Evolutionary conservation across 2,888 invertebrate species (phyloP), one percentile per base, ranked within the genome.

Genomic region (Theretra japonica): DNA sequence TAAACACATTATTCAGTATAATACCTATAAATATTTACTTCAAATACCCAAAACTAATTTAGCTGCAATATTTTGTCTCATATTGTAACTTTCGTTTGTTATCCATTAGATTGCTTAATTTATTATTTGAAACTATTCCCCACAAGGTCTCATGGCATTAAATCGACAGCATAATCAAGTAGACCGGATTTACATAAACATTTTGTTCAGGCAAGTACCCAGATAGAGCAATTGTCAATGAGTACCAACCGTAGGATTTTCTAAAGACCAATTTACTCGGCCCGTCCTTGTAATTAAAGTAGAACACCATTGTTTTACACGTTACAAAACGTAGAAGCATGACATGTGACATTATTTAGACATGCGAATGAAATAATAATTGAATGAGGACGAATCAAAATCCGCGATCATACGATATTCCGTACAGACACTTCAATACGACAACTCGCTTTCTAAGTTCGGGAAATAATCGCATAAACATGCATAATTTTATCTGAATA

Each of bases 291-390:
- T 48, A 25, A 15, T 48, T 65, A 48, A 65, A 65, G 1, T 65
- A 23, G 48, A 25, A 65, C 23, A 48, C 65, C 65, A 65, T 65
- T 65, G 48, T 65, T 65, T 65, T 23, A 48, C 15, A 48, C 41
- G 48, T 65, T 65, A 23, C 65, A 48, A 65, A 65, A 48, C 41
- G 4, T 33, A 0, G 21, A 30, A 60, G 8, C n/a, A 6, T n/a
- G 62, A 33, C 21, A 48, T 41, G 41, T 62, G 21, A 33, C 33
- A 62, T 7, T 53, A 53, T 48, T 65, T 41, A 21, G 48, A 48
- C 48, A 65, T 65, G 33, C 17, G 48, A 65, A 48, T 23, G 41
- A 65, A 41, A 62, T 33, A 21, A 62, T 41, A 15, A 62, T 62
- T 62, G 6, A 17, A 21, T 65, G 21, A 0, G 15, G 23, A 17